Evolutionary conservation across 2,113 vertebrate genomes (phyloP), one percentile per base, ranked within the genome.

Genomic region (Circaetus gallicus): DNA sequence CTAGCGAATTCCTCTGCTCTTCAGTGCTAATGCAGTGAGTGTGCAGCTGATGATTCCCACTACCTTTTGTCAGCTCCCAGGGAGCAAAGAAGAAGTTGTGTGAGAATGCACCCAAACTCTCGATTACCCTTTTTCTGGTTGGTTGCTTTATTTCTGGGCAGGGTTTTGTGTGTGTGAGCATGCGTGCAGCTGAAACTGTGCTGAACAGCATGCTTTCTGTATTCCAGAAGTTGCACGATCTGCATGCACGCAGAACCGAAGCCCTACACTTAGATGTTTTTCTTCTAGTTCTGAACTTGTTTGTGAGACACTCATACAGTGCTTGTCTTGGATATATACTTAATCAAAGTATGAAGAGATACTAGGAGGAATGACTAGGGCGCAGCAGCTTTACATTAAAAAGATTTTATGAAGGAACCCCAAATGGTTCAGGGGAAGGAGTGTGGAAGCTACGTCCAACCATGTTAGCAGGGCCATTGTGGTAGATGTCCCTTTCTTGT

Each of bases 361-460:
- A 32, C 8, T 80, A 19, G 47, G 34, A 79, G 24, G 49, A 87
- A 14, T 43, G 8, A 65, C 1, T 65, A 7, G 8, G 63, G 18
- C 47, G 25, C 29, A 72, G 26, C 62, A 93, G 71, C 24, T 88
- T 85, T 56, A 65, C 13, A 8, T 55, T 50, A 32, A 45, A 65
- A 67, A n/a, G 22, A 59, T 52, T 63, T 94, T 63, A 21, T 43
- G 31, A 67, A 82, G 42, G 19, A 55, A n/a, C 11, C 72, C 22
- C 28, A 47, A 55, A 74, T 56, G 16, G 17, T 52, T 66, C 16
- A 18, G 69, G 77, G 58, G 45, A 36, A 25, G 34, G 20, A 32
- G 36, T 32, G 16, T 22, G 45, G 42, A 78, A 71, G 28, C 25
- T 84, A 4, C 0, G 0, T 66, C 63, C 45, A 82, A 3, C 17